Evolutionary conservation across 2,888 invertebrate genomes (phyloP), one percentile per base, ranked within the genome.

Genomic region (Pachliopta kotzebuea): DNA sequence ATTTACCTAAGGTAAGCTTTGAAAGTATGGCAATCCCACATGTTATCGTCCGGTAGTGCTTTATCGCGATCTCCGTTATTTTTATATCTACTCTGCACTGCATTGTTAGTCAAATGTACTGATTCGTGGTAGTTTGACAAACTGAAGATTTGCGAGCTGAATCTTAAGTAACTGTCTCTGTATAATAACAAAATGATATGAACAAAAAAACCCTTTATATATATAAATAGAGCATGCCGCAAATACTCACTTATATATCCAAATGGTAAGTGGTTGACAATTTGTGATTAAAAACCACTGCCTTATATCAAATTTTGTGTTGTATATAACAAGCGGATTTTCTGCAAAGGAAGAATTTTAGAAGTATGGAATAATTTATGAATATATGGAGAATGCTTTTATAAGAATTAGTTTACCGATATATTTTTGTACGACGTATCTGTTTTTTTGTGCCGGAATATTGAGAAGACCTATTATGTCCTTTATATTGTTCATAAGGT

Each of bases 241-340:
- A n/a, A 18, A 21, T 53, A 45, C 84, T 83, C 92, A 96, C 96
- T 96, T 96, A 91, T 98, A 98, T 92, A 98, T 95, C 97, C 98
- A 98, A 68, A 98, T 94, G 0, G 96, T 96, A 45, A 98, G 87
- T 0, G 98, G 98, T 78, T 97, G 96, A 76, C 97, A 96, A 81
- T 95, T 96, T 0, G 98, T 97, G 29, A 98, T 95, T 69, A 98
- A 89, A 86, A 98, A 98, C 98, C 98, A 98, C 85, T 98, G 98
- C 7, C 98, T 93, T 72, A 98, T 98, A 85, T 98, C 98, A 81
- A 98, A 98, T 89, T 98, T 98, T 1, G 98, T 98, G 76, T 96
- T 94, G 86, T 98, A 96, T 70, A 98, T 95, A 56, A 98, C 94
- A 61, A 98, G 88, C 0, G 98, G 98, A 67, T 95, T 94, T 90